Base-by-base conservation (phyloP, 2,888 invertebrate genomes). In the Coleophora flavipennella region DNA sequence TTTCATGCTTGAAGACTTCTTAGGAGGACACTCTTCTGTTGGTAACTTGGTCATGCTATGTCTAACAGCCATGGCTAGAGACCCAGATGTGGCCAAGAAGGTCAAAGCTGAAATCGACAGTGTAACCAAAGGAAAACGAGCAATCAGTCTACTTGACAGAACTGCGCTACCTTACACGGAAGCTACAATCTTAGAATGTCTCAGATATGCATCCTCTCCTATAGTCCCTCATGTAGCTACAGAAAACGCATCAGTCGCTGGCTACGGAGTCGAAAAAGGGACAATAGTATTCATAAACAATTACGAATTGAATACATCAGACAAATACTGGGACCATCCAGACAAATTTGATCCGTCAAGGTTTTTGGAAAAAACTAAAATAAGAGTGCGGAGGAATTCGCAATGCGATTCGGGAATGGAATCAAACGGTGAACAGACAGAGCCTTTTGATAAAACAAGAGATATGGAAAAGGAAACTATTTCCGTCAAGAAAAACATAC, bases 181-280 rank as follows among this genome's bases (percentile, higher is more conserved):
- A 72, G 94, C 93, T 0, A 91, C 92, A 0, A 87, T 95, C 10
- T 86, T 91, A 53, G 96, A 96, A 76, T 91, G 93, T 1, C 70
- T 95, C 0, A 75, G 96, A 36, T 89, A 90, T 39, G 89, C 92
- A 0, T 94, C 94, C 0, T 95, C 95, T 0, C 95, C 96, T 0
- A 95, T 96, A 42, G 95, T 96, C 0, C 96, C 96, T 0, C 95
- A 95, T 60, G 94, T 94, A 0, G 94, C 95, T 0, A 92, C 92
- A 1, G 88, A 90, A 52, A 90, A 92, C 56, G 90, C 92, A 0
- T 83, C 87, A 1, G 88, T 96, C 4, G 87, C 89, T 32, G 94
- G 92, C 0, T 92, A 87, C 56, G 85, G 87, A 0, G 87, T 95
- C 0, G 87, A 89, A 36, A 91, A 91, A 58, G 94, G 92, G 0